A percentile compares a stretch with the other conserved stretches of the same genome.
Conservation (phyloP, 2,888 invertebrate genomes). For the Macrosoma leucophasiata region DNA sequence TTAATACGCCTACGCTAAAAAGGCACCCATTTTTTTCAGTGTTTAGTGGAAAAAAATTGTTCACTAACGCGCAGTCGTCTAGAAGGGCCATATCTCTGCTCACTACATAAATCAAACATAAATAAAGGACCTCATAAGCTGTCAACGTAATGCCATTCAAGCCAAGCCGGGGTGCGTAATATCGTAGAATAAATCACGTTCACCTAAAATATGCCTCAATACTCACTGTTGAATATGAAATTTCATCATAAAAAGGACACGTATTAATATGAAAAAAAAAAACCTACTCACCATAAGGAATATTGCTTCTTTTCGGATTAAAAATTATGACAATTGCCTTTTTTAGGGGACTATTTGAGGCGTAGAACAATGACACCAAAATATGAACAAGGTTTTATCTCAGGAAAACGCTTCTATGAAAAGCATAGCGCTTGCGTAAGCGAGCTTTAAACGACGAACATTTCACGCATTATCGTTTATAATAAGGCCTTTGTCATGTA, state of each 20-base stretch:
- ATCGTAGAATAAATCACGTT: slow-evolving; percentile 65
- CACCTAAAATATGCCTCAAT: slow-evolving; percentile 64
- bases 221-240: slow-evolving; percentile 58
- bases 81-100: slow-evolving; percentile 51
- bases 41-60: slow-evolving; percentile 4
- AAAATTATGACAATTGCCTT: no score
- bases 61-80: slow-evolving; percentile 29
- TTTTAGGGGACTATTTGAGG: neutral
- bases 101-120: slow-evolving; percentile 71
- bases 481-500: no score
- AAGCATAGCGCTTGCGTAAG: no score
- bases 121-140: slow-evolving; percentile 72
- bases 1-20: neutral
- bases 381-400: neutral
- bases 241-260: slow-evolving; percentile 35
- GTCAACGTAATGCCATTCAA: slow-evolving; percentile 71
- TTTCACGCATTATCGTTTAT: no score
- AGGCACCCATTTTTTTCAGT: neutral
- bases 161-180: slow-evolving; percentile 63
- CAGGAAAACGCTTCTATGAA: no score
- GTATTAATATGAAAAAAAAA: neutral
- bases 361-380: neutral
- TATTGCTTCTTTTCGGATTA: neutral
- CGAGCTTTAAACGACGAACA: no score
- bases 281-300: neutral